Evolutionary conservation across 1,140 invertebrate species (phyloP).

Genomic region (Neotoxoptera formosana): DNA sequence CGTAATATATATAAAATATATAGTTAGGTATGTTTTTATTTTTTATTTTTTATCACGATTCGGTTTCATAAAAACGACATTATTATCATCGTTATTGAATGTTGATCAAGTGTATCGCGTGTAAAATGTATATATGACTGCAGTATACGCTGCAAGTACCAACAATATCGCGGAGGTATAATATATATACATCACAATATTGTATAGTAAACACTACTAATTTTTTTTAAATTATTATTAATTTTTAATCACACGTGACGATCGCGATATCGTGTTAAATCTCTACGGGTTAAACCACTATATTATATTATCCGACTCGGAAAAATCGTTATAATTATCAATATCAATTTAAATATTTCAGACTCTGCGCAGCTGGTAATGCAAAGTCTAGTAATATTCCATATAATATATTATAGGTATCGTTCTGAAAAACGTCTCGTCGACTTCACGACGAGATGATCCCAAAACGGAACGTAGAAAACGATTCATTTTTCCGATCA

Average conservation of each 20-base stretch:
- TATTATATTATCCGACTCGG: not conserved
- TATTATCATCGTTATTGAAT: not conserved
- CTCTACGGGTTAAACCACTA: too few relatives aligned
- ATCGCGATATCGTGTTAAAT: not conserved
- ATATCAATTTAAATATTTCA: not conserved
- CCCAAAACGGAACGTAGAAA: not conserved
- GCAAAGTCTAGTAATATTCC: too few relatives aligned
- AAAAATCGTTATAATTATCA: not conserved
- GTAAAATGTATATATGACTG: not conserved
- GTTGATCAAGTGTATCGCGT: not conserved
- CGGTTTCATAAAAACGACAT: not conserved
- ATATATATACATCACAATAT: too few relatives aligned
- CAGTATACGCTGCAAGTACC: not conserved
- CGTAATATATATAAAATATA: too few relatives aligned
- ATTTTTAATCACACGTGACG: not conserved
- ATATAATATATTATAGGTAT: not conserved
- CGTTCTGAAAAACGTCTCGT: not conserved
- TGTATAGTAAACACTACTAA: not conserved
- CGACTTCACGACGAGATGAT: not conserved
- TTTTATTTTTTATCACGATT: not conserved
- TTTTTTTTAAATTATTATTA: not conserved
- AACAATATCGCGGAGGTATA: not conserved
- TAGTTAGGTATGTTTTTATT: too few relatives aligned
- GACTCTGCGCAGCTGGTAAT: too few relatives aligned
- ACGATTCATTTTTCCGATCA: not conserved